Conservation (phyloP, 2,113 vertebrate species). For the Petroica traversi region DNA sequence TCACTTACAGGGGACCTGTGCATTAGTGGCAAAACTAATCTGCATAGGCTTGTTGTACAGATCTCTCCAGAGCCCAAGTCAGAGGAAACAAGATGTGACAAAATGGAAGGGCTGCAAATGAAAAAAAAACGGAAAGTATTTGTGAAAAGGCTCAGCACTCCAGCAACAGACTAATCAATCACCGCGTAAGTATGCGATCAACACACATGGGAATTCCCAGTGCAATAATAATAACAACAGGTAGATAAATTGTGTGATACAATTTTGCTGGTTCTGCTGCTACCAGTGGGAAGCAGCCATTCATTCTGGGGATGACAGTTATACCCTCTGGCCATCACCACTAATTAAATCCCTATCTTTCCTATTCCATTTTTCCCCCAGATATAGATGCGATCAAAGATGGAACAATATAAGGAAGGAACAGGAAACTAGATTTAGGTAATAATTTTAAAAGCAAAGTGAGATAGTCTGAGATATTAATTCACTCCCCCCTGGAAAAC, state of each 20-base stretch:
- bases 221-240: not conserved
- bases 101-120: not conserved
- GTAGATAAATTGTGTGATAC: not conserved
- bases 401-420: not conserved
- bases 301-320: not conserved
- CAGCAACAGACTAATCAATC: conserved; percentile 1
- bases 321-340: not conserved
- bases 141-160: not conserved
- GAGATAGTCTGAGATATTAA: not conserved
- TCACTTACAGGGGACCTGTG: not conserved
- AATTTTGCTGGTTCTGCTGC: not conserved
- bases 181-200: not conserved
- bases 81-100: conserved; percentile 12
- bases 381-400: not conserved
- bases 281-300: not conserved
- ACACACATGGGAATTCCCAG: not conserved
- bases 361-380: not conserved
- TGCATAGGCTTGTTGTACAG: not conserved
- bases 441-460: conserved; percentile 15
- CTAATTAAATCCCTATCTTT: conserved; percentile 43
- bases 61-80: not conserved
- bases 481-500: not conserved
- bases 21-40: not conserved
- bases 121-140: not conserved
- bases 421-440: not conserved